phyloP scores from a whole-genome alignment of 2,888 invertebrate genomes.

The Abrostola tripartita region DNA sequence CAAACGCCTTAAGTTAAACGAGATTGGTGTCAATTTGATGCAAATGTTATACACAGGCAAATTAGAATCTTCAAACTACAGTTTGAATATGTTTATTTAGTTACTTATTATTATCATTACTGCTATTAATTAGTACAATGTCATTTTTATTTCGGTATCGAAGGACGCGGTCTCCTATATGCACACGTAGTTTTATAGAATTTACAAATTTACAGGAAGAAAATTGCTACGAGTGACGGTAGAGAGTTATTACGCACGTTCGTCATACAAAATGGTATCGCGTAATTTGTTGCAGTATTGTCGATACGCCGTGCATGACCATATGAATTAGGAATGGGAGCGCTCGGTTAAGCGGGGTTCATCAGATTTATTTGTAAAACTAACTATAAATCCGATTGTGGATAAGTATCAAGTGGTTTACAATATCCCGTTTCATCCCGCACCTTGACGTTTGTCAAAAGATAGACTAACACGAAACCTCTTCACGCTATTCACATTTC shows the following conservation, averaged over 20 bases:
- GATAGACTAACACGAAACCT: no score
- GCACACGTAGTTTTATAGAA: neutral
- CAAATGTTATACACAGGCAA: conserved; percentile 29
- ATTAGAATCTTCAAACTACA: conserved; percentile 28
- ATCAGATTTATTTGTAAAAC: neutral
- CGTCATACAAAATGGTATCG: conserved; percentile 52
- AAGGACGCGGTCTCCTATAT: no score
- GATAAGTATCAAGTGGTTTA: no score
- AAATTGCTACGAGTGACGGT: conserved; percentile 28
- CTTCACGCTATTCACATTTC: no score
- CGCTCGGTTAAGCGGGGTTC: neutral
- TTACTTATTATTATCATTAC: neutral
- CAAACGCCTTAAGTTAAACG: conserved; percentile 31
- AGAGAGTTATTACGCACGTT: conserved; percentile 49
- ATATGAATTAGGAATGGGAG: conserved; percentile 15
- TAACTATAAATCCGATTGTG: no score
- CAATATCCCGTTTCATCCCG: no score
- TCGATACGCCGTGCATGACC: conserved; percentile 27
- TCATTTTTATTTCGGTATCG: no score
- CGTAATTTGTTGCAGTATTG: conserved; percentile 35
- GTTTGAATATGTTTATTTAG: conserved; percentile 7
- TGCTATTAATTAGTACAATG: neutral
- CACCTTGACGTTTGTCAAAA: no score
- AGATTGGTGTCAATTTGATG: conserved; percentile 45
- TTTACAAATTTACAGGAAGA: neutral